phyloP scores from a whole-genome alignment of 2,888 invertebrate species.

The Macaria notata region DNA sequence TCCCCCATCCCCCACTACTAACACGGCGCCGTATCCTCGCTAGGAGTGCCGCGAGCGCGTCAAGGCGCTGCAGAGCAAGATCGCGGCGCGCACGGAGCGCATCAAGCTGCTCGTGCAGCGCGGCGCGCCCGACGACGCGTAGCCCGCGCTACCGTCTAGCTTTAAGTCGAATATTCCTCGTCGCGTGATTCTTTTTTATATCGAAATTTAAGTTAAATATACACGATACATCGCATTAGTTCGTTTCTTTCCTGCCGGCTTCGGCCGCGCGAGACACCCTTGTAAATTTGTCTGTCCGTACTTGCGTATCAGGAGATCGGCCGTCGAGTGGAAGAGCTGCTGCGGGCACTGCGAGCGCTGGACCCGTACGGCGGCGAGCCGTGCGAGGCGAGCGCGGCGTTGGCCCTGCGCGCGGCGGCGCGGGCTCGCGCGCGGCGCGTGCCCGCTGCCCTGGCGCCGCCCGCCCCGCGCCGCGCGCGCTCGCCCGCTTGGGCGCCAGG shows the following conservation, averaged over 20 bases:
- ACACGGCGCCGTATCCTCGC: conserved; percentile 72
- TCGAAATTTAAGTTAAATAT: conserved; percentile 64
- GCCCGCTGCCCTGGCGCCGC: conserved; percentile 21
- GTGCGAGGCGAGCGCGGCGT: conserved; percentile 68
- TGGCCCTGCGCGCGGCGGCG: conserved; percentile 83
- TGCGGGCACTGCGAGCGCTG: conserved; percentile 87
- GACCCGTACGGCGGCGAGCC: conserved; percentile 87
- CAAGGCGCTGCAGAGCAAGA: conserved; percentile 93
- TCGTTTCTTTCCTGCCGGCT: conserved; percentile 54
- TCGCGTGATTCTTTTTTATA: conserved; percentile 59
- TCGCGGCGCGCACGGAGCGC: conserved; percentile 93
- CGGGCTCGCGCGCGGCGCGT: conserved; percentile 67
- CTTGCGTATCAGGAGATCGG: conserved; percentile 86
- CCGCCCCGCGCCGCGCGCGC: conserved; percentile 30
- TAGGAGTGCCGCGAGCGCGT: conserved; percentile 94
- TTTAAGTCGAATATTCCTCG: conserved; percentile 62
- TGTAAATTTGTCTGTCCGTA: conserved; percentile 79
- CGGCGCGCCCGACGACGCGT: conserved; percentile 92
- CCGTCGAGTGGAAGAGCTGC: conserved; percentile 88
- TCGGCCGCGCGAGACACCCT: conserved; percentile 55
- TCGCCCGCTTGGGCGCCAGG: conserved; percentile 89
- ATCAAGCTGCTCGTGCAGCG: conserved; percentile 93
- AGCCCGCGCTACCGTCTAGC: too few relatives aligned
- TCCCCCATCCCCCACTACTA: conserved; percentile 64
- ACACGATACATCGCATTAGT: conserved; percentile 69